Evolutionary conservation across 1,140 invertebrate genomes (phyloP).

Genomic region (Pseudachorutes palmiensis): DNA sequence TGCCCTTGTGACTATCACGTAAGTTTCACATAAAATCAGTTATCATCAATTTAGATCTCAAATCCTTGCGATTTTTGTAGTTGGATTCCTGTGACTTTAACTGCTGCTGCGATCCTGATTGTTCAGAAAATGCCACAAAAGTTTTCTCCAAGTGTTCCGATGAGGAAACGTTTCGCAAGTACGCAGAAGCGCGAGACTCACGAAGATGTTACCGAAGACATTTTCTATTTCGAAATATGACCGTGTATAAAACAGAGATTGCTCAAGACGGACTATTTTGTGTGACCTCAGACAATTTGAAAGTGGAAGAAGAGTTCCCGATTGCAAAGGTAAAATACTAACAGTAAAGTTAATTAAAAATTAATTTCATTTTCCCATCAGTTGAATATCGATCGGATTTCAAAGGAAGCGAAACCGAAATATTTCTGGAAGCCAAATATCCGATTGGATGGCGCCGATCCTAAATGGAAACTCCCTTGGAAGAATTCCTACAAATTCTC

Average conservation of each 20-base stretch:
- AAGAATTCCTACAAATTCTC: constrained; percentile 23
- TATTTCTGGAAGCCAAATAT: constrained; percentile 19
- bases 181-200: constrained; percentile 38
- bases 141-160: constrained; percentile 51
- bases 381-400: constrained; percentile 12
- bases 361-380: not conserved
- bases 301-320: constrained; percentile 35
- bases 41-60: too few relatives aligned
- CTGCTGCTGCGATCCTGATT: constrained; percentile 67
- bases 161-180: constrained; percentile 25
- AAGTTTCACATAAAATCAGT: too few relatives aligned
- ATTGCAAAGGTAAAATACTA: constrained; percentile 15
- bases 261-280: constrained; percentile 51
- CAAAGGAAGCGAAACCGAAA: constrained; percentile 17
- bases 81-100: constrained; percentile 58
- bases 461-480: not conserved
- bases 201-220: constrained; percentile 44
- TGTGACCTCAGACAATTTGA: constrained; percentile 51
- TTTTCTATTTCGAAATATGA: constrained; percentile 46
- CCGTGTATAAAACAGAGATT: constrained; percentile 42
- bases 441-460: not conserved
- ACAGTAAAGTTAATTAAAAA: not conserved
- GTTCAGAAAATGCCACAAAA: constrained; percentile 47
- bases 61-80: too few relatives aligned
- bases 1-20: constrained; percentile 36